Percentiles rank a stretch among this genome's conserved stretches.
Conservation (phyloP, 2,888 invertebrate species). For the Cataglyphis rosenhaueri region DNA sequence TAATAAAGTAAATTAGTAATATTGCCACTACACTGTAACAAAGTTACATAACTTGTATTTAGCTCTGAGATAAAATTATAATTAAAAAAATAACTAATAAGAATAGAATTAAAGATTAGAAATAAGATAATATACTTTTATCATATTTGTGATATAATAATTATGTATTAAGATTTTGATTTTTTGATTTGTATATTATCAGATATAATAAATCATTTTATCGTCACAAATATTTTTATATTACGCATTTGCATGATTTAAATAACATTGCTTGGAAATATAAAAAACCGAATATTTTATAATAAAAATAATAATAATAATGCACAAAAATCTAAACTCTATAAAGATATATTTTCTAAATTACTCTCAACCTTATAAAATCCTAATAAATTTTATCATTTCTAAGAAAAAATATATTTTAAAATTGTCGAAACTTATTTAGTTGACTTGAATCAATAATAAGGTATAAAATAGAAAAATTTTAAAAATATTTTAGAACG, state of each 20-base stretch:
- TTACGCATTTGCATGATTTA: not conserved
- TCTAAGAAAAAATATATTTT: not conserved
- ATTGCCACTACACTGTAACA: not conserved
- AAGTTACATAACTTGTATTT: not conserved
- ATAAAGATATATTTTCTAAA: not conserved
- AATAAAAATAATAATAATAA: slow-evolving; percentile 7
- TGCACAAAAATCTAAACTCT: not conserved
- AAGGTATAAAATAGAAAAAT: not conserved
- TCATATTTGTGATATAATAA: slow-evolving; percentile 1
- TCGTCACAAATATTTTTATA: not conserved
- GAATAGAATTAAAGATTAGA: not conserved
- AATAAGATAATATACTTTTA: slow-evolving; percentile 1
- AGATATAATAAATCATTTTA: not conserved
- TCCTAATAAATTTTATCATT: not conserved
- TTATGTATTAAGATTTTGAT: slow-evolving; percentile 3
- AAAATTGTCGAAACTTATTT: not conserved
- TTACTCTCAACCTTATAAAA: not conserved
- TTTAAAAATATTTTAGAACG: not conserved
- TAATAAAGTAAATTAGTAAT: slow-evolving; percentile 15
- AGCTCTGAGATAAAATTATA: not conserved
- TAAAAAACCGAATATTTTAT: not conserved
- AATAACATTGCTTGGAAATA: not conserved
- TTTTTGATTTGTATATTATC: not conserved
- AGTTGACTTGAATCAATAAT: not conserved
- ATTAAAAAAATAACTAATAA: not conserved